Evolutionary conservation across 2,113 vertebrate genomes (phyloP), one percentile per base, ranked within the genome.

Genomic region (Tyto alba): DNA sequence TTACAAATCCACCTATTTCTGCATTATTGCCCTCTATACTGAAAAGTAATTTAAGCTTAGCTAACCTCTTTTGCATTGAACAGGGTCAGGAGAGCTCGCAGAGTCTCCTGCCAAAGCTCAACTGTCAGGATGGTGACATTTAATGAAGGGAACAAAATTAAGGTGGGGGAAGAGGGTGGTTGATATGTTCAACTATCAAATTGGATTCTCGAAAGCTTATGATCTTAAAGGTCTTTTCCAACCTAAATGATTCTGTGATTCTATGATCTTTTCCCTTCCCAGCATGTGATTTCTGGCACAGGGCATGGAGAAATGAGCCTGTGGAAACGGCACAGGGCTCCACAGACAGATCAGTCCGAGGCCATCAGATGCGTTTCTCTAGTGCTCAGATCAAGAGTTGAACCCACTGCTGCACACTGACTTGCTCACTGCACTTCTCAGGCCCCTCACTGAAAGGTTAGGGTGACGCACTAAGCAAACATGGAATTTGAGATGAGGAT

Each of bases 401-500:
- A 85, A 64, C 62, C 45, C 62, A 73, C 60, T 1, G 0, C 56
- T 41, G 19, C 2, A 4, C 36, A 38, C 45, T 23, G 67, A 43
- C 36, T 86, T 7, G 2, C 60, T 64, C 41, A 17, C 22, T 72
- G 63, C 2, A 4, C 48, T 81, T 38, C 88, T 91, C 16, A 6
- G 45, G 78, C 56, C 71, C 52, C 76, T 93, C 0, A 0, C 21
- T 17, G 10, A 79, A 96, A 85, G 89, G 82, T 93, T 91, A 75
- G 64, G 47, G 63, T 40, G 90, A 93, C 89, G 59, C 90, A 96
- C 56, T 85, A 93, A 91, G 64, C 1, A 4, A 94, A 60, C 64
- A 60, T 9, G 19, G 84, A 93, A 94, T 92, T 56, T 36, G 52
- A 96, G 93, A 85, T 81, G 95, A 92, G 91, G 93, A 90, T 97